Percentiles rank a stretch among this genome's conserved stretches.
Conservation (phyloP, 92 coral and sea anemone genomes). For the Porites lobata region DNA sequence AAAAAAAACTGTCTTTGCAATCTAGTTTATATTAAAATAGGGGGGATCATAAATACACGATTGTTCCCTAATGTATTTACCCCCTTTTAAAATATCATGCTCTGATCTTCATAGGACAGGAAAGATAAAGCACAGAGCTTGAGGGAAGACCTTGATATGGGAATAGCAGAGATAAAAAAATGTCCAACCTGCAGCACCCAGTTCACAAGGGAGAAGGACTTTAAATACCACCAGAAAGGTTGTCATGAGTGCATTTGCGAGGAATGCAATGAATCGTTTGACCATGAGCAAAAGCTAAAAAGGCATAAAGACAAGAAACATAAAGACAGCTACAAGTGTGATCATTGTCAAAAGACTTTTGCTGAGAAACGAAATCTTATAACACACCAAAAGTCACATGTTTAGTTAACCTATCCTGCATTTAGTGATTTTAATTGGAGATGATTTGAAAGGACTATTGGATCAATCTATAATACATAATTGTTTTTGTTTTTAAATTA, state of each 20-base stretch:
- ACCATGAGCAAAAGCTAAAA: slow-evolving; percentile 57
- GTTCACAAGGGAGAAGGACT: slow-evolving; percentile 55
- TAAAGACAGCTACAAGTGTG: slow-evolving; percentile 50
- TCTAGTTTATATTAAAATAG: slow-evolving; percentile 11
- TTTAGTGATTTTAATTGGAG: slow-evolving; percentile 12
- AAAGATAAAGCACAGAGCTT: slow-evolving; percentile 63
- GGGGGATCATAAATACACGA: slow-evolving; percentile 13
- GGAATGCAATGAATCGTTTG: slow-evolving; percentile 59
- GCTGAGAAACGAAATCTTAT: slow-evolving; percentile 65
- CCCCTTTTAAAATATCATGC: slow-evolving; percentile 17
- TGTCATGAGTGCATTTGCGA: slow-evolving; percentile 52
- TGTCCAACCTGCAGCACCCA: slow-evolving; percentile 57
- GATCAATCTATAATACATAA: slow-evolving; percentile 23
- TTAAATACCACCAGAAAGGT: slow-evolving; percentile 62
- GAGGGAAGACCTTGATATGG: slow-evolving; percentile 59
- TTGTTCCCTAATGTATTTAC: slow-evolving; percentile 7
- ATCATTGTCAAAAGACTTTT: slow-evolving; percentile 58
- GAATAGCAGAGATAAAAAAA: slow-evolving; percentile 46
- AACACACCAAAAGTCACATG: slow-evolving; percentile 61
- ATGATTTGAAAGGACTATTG: slow-evolving; percentile 24
- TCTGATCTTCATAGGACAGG: slow-evolving; percentile 52
- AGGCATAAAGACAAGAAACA: slow-evolving; percentile 60
- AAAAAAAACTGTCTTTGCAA: neutral
- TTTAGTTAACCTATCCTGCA: slow-evolving; percentile 29
- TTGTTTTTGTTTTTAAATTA: slow-evolving; percentile 26